Base-by-base conservation (phyloP, 2,797 vertebrate species). In the Pelochelys cantorii region DNA sequence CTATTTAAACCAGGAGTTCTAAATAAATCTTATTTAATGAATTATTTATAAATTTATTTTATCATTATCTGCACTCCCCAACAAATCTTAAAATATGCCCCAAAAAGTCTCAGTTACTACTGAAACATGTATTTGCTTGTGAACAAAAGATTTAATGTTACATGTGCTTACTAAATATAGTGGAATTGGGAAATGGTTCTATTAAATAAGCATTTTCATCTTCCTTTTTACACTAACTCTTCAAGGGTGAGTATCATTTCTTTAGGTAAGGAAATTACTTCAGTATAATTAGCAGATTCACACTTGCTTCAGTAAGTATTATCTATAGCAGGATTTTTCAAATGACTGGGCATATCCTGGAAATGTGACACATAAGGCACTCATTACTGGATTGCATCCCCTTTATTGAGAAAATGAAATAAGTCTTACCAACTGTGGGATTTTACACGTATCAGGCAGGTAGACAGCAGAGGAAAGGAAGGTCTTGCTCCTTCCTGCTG, bases 51-150 rank as follows among this genome's bases (percentile, higher is more conserved):
- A 48, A n/a, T 81, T 88, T 91, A 82, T 93, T 84, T 83, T 53
- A 85, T 88, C n/a, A 77, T 88, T 85, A 9, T 94, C 57, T 27
- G 42, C 85, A 54, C 34, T 81, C 22, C 2, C 34, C 42, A 88
- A 86, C 15, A 53, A 42, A 54, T 18, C 94, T 87, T 11, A 18
- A 86, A 87, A 85, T 77, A 37, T 7, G 11, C 12, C 53, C 53
- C 7, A 74, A 91, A 15, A 62, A 31, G 23, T 89, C 37, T 84
- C 80, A 84, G 88, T 95, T 88, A 93, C 68, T 93, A 65, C 79
- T 85, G 90, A 87, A 95, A 55, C 81, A 93, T 93, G 87, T 55
- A 90, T 94, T 85, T 94, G 87, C 27, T 87, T 96, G 95, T 77
- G 23, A 27, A 18, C 3, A 2, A 14, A 37, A 54, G 29, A 13